Evolutionary conservation across 2,797 vertebrate genomes (phyloP).

Genomic region (Gallinago solitaria): DNA sequence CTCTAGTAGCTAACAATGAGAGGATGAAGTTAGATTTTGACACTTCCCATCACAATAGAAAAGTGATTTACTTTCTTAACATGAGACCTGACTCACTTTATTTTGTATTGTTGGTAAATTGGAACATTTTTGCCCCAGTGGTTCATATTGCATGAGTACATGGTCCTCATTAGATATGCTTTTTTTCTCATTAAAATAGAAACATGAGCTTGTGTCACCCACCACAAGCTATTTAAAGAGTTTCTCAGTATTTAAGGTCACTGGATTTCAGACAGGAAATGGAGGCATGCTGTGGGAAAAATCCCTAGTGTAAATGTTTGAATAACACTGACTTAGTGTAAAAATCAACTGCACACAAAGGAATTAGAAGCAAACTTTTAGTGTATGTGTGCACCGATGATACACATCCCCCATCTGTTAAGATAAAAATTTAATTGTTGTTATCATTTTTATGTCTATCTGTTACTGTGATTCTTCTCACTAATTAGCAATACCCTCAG

Average conservation of each 20-base stretch:
- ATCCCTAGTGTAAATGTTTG: slow-evolving; percentile 20
- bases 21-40: not conserved
- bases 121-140: not conserved
- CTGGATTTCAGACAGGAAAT: slow-evolving; percentile 56
- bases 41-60: not conserved
- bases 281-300: slow-evolving; percentile 58
- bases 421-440: not conserved
- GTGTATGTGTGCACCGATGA: not conserved
- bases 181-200: slow-evolving; percentile 31
- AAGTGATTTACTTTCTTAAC: not conserved
- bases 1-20: not conserved
- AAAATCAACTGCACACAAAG: not conserved
- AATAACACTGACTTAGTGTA: not conserved
- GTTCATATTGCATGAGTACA: not conserved
- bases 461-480: not conserved
- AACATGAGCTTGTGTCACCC: not conserved
- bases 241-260: slow-evolving; percentile 29
- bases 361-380: not conserved
- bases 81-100: not conserved
- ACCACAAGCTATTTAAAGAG: slow-evolving; percentile 44
- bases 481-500: not conserved
- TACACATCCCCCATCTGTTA: not conserved
- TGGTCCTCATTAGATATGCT: not conserved
- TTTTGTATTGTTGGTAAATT: not conserved
- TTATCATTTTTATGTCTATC: not conserved